Base-by-base conservation (phyloP, 1,140 invertebrate genomes). In the Thaumetopoea pityocampa region DNA sequence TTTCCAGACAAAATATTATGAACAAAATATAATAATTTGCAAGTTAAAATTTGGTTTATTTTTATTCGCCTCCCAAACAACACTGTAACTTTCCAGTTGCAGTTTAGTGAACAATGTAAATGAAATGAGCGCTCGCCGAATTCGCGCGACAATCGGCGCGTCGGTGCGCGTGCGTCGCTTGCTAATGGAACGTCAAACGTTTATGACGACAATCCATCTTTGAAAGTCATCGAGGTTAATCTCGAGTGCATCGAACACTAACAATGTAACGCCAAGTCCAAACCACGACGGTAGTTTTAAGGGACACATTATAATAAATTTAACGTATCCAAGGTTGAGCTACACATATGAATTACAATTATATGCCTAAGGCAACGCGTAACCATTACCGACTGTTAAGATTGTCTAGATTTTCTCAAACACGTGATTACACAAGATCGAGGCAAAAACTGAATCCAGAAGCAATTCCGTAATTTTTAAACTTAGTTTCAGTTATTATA, bases 51-150 rank as follows among this genome's bases (percentile, higher is more conserved):
- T 14, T 19, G 16, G 29, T 28, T 18, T 32, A 50, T 53, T 58
- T 54, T 50, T 51, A 67, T 71, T 67, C 66, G 62, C 35, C 26
- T 38, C 51, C 48, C 60, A 49, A 58, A 52, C 34, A 30, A 49
- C 40, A 30, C 20, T 18, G 45, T 57, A 47, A 70, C 60, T 71
- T 69, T 74, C 67, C 57, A 67, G 51, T 59, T 68, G 60, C 55
- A 58, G 35, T 65, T 64, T 56, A 35, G 56, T 43, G 60, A 52
- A 68, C 69, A 79, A 66, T 70, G 66, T 73, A 59, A 73, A 69
- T 65, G 48, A 58, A 68, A 63, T 56, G 49, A 52, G 48, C 36
- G 26, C 33, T 29, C 33, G 46, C 62, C 64, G 52, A 77, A 77
- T 70, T 63, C 41, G 64, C 43, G 57, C 48, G 49, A 55, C 64